Evolutionary conservation across 2,888 invertebrate genomes (phyloP), one percentile per base, ranked within the genome.

Genomic region (Brassicogethes aeneus): DNA sequence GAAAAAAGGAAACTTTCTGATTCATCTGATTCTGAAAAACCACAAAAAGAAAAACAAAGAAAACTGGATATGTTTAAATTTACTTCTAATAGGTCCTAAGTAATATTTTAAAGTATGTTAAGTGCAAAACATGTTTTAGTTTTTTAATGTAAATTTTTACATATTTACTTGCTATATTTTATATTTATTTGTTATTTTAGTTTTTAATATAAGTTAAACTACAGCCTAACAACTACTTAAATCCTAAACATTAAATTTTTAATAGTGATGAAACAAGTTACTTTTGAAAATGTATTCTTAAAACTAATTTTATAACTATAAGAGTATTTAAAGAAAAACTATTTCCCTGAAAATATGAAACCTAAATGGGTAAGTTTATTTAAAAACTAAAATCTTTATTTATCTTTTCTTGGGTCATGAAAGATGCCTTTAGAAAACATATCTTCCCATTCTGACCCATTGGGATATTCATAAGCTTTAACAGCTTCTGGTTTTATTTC

Each of bases 391-490:
- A 34, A 36, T 16, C 17, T 36, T 44, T 45, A 41, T 40, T 52
- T 50, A 15, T 43, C 32, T 53, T 61, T 62, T 41, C 59, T 54
- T 0, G 79, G 76, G 39, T 63, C 61, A 1, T 72, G 67, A 62
- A 80, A 80, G 39, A 76, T 54, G 40, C 78, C 78, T 51, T 77
- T 72, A 13, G 70, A 64, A 57, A 81, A 76, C 75, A 82, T 75
- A 29, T 72, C 67, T 61, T 78, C 70, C 91, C 91, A 91, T 60
- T 81, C 81, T 17, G 65, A 74, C n/a, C 92, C 92, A 36, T 70
- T 66, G 0, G 92, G 92, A 65, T 85, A 92, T 41, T 76, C 72
- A 61, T 78, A 89, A 51, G 79, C 77, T 17, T 72, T 69, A 23
- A 91, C 59, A 1, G 85, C 77, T 35, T 77, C 75, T 2, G 75